A percentile compares a stretch with the other conserved stretches of the same genome.
These are phyloP conservation scores for Glaucomys volans DNA, from an alignment of 2,113 vertebrate species.

Conservation along the genomic window DNA sequence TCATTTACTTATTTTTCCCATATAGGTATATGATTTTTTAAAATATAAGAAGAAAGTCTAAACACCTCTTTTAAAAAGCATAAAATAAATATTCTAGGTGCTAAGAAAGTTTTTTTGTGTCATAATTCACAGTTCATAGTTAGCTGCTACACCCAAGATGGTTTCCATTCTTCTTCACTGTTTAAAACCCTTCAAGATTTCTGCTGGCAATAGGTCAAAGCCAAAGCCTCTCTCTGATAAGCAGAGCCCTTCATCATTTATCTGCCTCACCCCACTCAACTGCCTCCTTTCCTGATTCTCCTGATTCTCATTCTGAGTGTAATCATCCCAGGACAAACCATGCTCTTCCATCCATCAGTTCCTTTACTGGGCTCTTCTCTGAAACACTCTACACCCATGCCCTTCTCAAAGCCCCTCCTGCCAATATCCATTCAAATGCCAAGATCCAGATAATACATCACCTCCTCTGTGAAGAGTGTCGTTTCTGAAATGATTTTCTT, in stretches of 20 bases:
- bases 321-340: neutral
- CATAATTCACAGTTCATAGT: neutral
- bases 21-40: neutral
- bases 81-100: constrained; percentile 40
- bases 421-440: neutral
- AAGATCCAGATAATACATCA: neutral
- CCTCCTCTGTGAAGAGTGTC: neutral
- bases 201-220: neutral
- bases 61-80: neutral
- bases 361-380: neutral
- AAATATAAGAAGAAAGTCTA: neutral
- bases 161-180: neutral
- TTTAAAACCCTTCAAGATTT: neutral
- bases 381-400: neutral
- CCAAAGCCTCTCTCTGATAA: no score
- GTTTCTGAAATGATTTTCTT: constrained; percentile 10
- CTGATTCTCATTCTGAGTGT: neutral
- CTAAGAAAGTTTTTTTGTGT: neutral
- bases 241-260: neutral
- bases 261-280: neutral
- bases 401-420: neutral
- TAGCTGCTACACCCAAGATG: neutral
- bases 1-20: neutral
- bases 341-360: neutral
- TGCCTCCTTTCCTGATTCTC: neutral